Base-by-base conservation (phyloP, 1,140 invertebrate species). In the Lasioglossum albipes region DNA sequence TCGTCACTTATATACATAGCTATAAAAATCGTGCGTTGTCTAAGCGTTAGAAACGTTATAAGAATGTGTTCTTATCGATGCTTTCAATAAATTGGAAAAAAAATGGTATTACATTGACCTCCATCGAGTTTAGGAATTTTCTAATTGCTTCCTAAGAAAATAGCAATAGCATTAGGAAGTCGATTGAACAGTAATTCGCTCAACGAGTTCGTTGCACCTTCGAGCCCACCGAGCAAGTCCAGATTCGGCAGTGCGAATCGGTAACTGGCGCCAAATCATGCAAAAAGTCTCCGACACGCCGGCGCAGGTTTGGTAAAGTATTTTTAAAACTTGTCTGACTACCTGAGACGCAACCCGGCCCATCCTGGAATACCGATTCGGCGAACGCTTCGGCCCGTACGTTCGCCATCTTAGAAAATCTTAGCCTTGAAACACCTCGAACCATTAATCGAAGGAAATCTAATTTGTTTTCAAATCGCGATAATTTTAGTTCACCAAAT, bases 291-390 rank as follows among this genome's bases (percentile, higher is more conserved):
- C 75, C 68, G 75, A 76, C 79, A 74, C 67, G 74, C 64, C 81
- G 77, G 73, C 77, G 61, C 68, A 82, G 80, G 82, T 83, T 81
- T 71, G 75, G 69, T 62, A 75, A 87, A 83, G 85, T 89, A 89
- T 89, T 88, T 88, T 88, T 89, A 88, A 89, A 88, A 88, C 87
- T 86, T 82, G 87, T 83, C 78, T 75, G 78, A 75, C 79, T 75
- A 64, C 79, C 57, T 78, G 77, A 1, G 74, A 67, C 79, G 41
- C 76, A 74, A 75, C 78, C 75, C 74, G 66, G 57, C 71, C 75
- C 70, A 79, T 72, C 66, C 52, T 57, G 75, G 62, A 72, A 73
- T 70, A 65, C 59, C 62, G 62, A 74, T 82, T 81, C 59, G 65
- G 9, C 59, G 75, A 71, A 75, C 52, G 22, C n/a, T 3, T 42